These are phyloP conservation scores for Podilymbus podiceps DNA, from an alignment of 2,113 vertebrate genomes.

Conservation along the genomic window DNA sequence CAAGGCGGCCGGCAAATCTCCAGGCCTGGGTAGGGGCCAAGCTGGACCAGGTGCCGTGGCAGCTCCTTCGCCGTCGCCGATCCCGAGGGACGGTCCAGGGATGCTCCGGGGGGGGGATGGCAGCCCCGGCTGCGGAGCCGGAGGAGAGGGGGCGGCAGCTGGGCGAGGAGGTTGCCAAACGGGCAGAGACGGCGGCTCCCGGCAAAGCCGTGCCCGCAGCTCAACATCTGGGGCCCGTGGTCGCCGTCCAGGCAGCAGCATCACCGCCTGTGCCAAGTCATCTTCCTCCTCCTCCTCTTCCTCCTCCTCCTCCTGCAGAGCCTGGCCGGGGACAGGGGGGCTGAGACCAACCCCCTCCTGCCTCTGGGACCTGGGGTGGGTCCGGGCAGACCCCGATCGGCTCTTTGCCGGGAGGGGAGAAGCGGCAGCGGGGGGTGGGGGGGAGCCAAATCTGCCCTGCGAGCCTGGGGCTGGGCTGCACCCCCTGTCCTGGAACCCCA, in stretches of 20 bases:
- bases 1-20: background rate
- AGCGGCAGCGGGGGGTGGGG: too few relatives aligned
- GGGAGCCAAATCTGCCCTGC: background rate
- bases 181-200: background rate
- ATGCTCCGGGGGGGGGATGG: background rate
- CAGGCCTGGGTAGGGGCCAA: background rate
- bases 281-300: background rate
- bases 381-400: background rate
- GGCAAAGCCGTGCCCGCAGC: constrained; percentile 21
- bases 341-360: background rate
- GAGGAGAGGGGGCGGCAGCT: constrained; percentile 24
- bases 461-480: too few relatives aligned
- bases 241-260: background rate
- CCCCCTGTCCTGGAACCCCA: too few relatives aligned
- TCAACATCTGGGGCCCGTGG: constrained; percentile 51
- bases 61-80: background rate
- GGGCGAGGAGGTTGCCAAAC: constrained; percentile 21
- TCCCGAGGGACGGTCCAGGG: background rate
- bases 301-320: background rate
- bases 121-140: background rate
- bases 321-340: background rate
- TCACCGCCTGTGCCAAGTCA: background rate
- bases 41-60: background rate
- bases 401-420: background rate
- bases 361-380: background rate